Percentiles rank a stretch among this genome's conserved stretches.
Evolutionary conservation across 2,797 vertebrate genomes (phyloP).

Genomic region (Morus bassanus): DNA sequence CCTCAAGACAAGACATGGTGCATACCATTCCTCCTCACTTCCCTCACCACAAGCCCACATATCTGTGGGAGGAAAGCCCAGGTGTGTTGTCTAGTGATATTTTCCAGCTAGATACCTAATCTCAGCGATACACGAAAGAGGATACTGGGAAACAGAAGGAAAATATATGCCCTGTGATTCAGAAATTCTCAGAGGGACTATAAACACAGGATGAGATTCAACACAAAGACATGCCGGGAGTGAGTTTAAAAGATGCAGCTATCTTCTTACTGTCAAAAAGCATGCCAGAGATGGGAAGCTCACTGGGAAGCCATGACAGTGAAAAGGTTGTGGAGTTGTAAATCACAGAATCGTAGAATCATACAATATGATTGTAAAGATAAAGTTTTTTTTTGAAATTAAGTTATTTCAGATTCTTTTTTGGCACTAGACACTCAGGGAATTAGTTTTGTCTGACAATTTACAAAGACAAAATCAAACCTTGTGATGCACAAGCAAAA

Average conservation of each 20-base stretch:
- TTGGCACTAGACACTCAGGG: background rate
- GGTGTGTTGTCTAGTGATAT: slow-evolving; percentile 39
- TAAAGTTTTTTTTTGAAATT: background rate
- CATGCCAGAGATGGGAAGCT: background rate
- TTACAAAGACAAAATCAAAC: background rate
- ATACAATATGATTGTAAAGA: background rate
- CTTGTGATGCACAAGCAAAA: background rate
- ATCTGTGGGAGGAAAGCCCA: slow-evolving; percentile 43
- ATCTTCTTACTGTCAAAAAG: background rate
- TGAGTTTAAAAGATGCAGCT: background rate
- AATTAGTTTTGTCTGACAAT: background rate
- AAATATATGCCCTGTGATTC: background rate
- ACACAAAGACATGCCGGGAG: background rate
- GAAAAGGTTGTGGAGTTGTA: background rate
- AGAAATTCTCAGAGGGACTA: background rate
- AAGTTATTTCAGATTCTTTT: background rate
- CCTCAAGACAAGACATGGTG: background rate
- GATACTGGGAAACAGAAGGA: background rate
- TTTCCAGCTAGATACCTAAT: background rate
- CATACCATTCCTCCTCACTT: slow-evolving; percentile 17
- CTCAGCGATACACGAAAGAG: background rate
- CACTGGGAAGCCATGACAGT: background rate
- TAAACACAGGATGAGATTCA: background rate
- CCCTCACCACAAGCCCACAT: slow-evolving; percentile 15
- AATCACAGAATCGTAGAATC: background rate